phyloP scores from a whole-genome alignment of 2,888 invertebrate species.

The Drosophila vallismaia region DNA sequence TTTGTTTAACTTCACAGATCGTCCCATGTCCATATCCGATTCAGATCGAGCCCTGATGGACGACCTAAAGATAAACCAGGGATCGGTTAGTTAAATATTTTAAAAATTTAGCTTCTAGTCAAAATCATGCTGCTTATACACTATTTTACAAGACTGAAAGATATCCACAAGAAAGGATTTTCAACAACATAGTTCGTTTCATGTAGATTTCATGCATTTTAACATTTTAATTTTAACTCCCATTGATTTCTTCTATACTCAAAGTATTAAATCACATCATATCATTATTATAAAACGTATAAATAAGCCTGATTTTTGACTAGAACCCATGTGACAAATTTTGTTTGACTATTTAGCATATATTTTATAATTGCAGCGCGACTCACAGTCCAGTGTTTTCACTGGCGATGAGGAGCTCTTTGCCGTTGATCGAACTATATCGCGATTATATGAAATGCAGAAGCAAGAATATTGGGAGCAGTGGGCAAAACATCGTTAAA shows the following conservation, averaged over 20 bases:
- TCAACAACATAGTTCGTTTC: too few relatives aligned
- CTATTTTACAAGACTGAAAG: too few relatives aligned
- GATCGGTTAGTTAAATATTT: slow-evolving; percentile 62
- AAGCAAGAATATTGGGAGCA: slow-evolving; percentile 96
- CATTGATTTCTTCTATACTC: too few relatives aligned
- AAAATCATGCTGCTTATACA: too few relatives aligned
- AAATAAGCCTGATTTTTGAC: too few relatives aligned
- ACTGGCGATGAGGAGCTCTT: slow-evolving; percentile 99
- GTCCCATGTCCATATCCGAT: slow-evolving; percentile 86
- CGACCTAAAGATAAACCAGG: slow-evolving; percentile 93
- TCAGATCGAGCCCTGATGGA: slow-evolving; percentile 96
- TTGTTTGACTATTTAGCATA: neutral
- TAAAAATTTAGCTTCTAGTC: neutral
- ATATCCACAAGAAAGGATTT: too few relatives aligned
- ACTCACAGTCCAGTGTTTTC: slow-evolving; percentile 94
- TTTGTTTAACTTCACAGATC: slow-evolving; percentile 86
- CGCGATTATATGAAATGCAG: slow-evolving; percentile 98
- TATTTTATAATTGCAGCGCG: slow-evolving; percentile 85
- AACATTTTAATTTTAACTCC: too few relatives aligned
- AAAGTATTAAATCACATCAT: too few relatives aligned
- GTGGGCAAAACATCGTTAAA: slow-evolving; percentile 86
- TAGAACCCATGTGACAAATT: too few relatives aligned
- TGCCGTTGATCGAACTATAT: slow-evolving; percentile 97
- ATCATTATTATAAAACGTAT: too few relatives aligned
- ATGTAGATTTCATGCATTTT: too few relatives aligned